Percentiles rank a stretch among this genome's conserved stretches.
Evolutionary conservation across 2,113 vertebrate genomes (phyloP).

Genomic region (Myotis davidii): DNA sequence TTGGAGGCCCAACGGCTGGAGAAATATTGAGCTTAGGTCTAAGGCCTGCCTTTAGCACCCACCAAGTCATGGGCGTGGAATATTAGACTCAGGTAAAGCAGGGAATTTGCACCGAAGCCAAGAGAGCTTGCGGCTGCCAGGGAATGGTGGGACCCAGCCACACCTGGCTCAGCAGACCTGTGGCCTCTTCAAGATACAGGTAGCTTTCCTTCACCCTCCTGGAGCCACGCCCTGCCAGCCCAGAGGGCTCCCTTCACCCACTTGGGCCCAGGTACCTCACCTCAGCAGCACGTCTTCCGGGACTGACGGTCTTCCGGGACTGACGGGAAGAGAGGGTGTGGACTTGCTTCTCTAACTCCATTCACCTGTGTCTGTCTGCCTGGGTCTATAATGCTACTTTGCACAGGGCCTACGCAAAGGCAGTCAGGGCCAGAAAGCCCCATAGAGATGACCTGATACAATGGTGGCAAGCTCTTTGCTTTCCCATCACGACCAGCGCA

Average conservation of each 20-base stretch:
- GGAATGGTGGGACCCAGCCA: not conserved
- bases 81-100: not conserved
- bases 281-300: not conserved
- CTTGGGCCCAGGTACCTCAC: not conserved
- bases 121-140: not conserved
- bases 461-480: not conserved
- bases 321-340: not conserved
- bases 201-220: not conserved
- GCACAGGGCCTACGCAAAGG: too few species aligned
- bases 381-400: not conserved
- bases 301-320: not conserved
- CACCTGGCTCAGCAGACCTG: not conserved
- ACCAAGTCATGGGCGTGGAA: not conserved
- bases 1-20: not conserved
- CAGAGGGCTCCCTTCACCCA: not conserved
- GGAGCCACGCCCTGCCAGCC: not conserved
- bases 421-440: not conserved
- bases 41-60: not conserved
- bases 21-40: not conserved
- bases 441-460: not conserved
- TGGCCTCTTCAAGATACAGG: not conserved
- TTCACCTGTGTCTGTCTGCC: not conserved
- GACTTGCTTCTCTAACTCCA: not conserved
- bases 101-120: not conserved
- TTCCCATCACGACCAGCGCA: not conserved